phyloP scores from a whole-genome alignment of 2,888 invertebrate genomes.

The Arctia plantaginis region DNA sequence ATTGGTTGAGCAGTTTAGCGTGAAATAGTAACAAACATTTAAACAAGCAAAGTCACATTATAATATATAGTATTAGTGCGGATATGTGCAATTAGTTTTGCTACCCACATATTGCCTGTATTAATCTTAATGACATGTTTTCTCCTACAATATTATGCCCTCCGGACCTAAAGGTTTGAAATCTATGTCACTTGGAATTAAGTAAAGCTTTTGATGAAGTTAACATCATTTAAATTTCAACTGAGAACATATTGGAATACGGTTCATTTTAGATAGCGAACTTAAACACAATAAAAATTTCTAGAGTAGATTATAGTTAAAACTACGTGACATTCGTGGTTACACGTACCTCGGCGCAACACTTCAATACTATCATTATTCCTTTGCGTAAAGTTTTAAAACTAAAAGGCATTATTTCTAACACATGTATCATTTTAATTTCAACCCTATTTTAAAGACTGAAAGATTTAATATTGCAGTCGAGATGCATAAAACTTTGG shows the following conservation, averaged over 20 bases:
- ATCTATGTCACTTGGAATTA: conserved; percentile 40
- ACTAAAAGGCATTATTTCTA: conserved; percentile 48
- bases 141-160: conserved; percentile 54
- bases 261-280: conserved; percentile 46
- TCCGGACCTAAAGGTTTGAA: conserved; percentile 44
- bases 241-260: conserved; percentile 29
- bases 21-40: too few species aligned
- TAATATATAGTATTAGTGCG: neutral
- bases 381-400: conserved; percentile 61
- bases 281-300: conserved; percentile 57
- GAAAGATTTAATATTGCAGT: conserved; percentile 48
- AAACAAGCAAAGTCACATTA: neutral
- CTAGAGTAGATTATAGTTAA: conserved; percentile 63
- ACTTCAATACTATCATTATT: conserved; percentile 70
- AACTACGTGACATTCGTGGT: conserved; percentile 74
- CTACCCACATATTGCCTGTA: conserved; percentile 50
- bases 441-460: conserved; percentile 21
- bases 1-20: too few species aligned
- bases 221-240: conserved; percentile 41
- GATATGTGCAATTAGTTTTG: conserved; percentile 44
- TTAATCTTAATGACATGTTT: conserved; percentile 59
- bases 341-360: conserved; percentile 75
- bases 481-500: conserved; percentile 47
- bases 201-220: conserved; percentile 41
- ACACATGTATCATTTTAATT: conserved; percentile 14